phyloP scores from a whole-genome alignment of 1,140 invertebrate genomes.

The Teleogryllus occipitalis region DNA sequence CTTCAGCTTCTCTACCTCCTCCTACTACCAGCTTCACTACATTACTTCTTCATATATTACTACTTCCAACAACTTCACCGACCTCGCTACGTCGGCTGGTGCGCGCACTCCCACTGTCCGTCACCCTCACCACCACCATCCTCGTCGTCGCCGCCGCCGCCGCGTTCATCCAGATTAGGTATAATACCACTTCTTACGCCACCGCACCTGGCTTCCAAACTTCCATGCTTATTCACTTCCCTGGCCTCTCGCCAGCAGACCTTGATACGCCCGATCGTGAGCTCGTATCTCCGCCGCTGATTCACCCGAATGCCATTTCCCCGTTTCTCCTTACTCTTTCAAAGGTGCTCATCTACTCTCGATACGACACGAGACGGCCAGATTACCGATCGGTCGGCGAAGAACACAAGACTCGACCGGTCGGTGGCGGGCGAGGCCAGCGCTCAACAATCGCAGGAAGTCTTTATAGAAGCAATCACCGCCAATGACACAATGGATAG shows the following conservation, averaged over 20 bases:
- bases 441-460: neutral
- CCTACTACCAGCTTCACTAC: too few relatives aligned
- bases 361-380: neutral
- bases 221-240: neutral
- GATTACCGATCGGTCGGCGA: neutral
- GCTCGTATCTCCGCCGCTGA: neutral
- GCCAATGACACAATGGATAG: neutral
- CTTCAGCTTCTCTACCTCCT: too few relatives aligned
- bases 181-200: neutral
- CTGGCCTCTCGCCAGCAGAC: neutral
- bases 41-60: too few relatives aligned
- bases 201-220: neutral
- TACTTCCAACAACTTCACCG: too few relatives aligned
- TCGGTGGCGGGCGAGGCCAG: neutral
- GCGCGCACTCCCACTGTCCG: too few relatives aligned
- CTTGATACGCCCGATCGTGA: neutral
- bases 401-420: too few relatives aligned
- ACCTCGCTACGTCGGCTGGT: too few relatives aligned
- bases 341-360: neutral
- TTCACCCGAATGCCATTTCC: neutral
- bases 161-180: neutral
- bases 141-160: too few relatives aligned
- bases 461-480: neutral
- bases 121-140: too few relatives aligned
- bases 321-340: neutral